Evolutionary conservation across 2,797 vertebrate genomes (phyloP), one percentile per base, ranked within the genome.

Genomic region (Sparidentex hasta): DNA sequence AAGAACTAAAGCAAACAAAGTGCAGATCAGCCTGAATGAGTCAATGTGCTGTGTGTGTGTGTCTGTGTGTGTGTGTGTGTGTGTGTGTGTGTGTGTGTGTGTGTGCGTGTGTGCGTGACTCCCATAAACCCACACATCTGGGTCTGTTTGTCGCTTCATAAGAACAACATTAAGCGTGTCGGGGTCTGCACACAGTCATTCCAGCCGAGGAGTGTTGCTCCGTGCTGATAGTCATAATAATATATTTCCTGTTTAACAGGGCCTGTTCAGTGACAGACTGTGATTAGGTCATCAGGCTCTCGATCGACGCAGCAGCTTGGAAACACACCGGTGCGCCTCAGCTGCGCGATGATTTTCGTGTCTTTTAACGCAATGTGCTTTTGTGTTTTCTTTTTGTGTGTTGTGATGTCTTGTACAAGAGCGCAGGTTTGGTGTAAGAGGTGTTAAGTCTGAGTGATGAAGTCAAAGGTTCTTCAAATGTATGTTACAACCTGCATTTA

Each of bases 51-150:
- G n/a, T 20, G 23, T 11, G 54, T 33, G 5, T 43, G 71, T n/a
- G n/a, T n/a, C n/a, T n/a, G n/a, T n/a, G n/a, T 65, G 62, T 47
- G 65, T 27, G 56, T 41, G 18, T 47, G 62, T 55, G 68, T 47
- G 55, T 67, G 63, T 43, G 66, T 64, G 62, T 51, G 62, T 41
- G 56, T 41, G 16, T 44, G 58, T 47, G 62, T 29, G 56, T 33
- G 12, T 44, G 58, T 44, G 62, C 65, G 58, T 38, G 68, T 70
- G 64, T 58, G 62, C 12, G 25, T 9, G 7, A 55, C 5, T 25
- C 38, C 11, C 16, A 64, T 65, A 65, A 48, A 54, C 58, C 61
- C 74, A 46, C 87, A 89, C 88, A 90, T 82, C 78, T 86, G 85
- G 84, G 80, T 52, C 72, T 77, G 78, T 81, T 80, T 65, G 77